A percentile compares a stretch with the other conserved stretches of the same genome.
Evolutionary conservation across 2,888 invertebrate genomes (phyloP).

Genomic region (Callinectes sapidus): DNA sequence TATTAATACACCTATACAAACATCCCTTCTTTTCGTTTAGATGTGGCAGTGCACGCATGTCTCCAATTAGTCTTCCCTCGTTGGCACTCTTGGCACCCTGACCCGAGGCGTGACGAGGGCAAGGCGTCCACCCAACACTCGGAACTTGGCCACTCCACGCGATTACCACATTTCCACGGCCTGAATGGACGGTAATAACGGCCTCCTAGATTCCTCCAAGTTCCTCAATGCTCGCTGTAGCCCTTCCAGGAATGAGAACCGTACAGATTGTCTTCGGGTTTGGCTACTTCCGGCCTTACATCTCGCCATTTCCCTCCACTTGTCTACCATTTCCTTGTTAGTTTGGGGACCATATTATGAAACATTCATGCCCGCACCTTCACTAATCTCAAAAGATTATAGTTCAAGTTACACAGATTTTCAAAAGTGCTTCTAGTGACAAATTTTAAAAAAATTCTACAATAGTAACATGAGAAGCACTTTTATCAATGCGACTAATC

Average conservation of each 20-base stretch:
- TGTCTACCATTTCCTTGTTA: not conserved
- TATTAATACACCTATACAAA: not conserved
- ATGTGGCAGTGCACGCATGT: not conserved
- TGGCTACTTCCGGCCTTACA: not conserved
- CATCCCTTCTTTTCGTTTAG: not conserved
- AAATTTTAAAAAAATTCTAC: too few relatives aligned
- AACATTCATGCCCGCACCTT: too few relatives aligned
- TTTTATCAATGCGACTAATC: too few relatives aligned
- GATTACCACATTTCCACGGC: conserved; percentile 40
- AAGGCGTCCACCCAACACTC: conserved; percentile 16
- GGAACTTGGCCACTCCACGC: conserved; percentile 45
- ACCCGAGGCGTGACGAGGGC: not conserved
- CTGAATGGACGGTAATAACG: conserved; percentile 56
- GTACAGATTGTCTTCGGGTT: conserved; percentile 1
- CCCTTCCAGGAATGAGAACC: conserved; percentile 14
- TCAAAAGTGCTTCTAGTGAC: too few relatives aligned
- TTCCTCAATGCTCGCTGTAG: conserved; percentile 48
- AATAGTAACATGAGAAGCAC: too few relatives aligned
- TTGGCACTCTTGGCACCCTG: not conserved
- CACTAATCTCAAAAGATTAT: too few relatives aligned
- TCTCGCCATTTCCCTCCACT: not conserved
- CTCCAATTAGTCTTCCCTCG: not conserved
- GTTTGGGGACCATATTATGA: not conserved
- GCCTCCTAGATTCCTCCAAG: conserved; percentile 44
- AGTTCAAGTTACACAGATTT: too few relatives aligned